Base-by-base conservation (phyloP, 2,797 vertebrate species). In the Girardinus metallicus region DNA sequence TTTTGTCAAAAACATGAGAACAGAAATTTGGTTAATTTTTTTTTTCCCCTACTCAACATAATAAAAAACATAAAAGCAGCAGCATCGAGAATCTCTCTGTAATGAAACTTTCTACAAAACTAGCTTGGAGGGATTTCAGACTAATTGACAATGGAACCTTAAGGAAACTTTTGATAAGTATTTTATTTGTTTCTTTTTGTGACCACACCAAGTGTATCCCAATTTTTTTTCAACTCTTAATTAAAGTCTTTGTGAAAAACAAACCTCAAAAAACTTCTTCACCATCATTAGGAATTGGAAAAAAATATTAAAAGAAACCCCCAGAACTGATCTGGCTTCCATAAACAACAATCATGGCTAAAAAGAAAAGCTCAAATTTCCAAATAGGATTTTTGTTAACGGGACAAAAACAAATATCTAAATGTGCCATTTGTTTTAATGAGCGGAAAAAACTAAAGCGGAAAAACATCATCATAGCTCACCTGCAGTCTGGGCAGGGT, bases 401-500 rank as follows among this genome's bases (percentile, higher is more conserved):
- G 36, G 39, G 11, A 29, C 16, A 57, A 36, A 5, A 77, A 41
- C 1, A 79, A 26, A 26, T 23, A 43, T 1, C 0, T 80, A 53
- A 75, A 36, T 43, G 6, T 43, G 11, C n/a, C 43, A 44, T 39
- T 46, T 46, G 12, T 60, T 21, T 68, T 18, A 34, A 49, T 31
- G 15, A 79, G 62, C 3, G 5, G 31, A 47, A 6, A 31, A 31
- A 10, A 5, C 44, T 43, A 2, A 41, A 53, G 13, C 26, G 66
- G 15, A 0, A 51, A 53, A 78, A 55, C 6, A 77, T 29, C 46
- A 72, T 7, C 46, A 79, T 18, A 64, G 95, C 97, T 96, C 91
- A 99, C 98, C 98, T 93, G 98, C 98, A 85, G 97, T 98, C 91
- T 99, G 98, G 57, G 98, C 97, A 80, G 98, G 98, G 86, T 99